Conservation (phyloP, 2,888 invertebrate species). For the Limenitis camilla region DNA sequence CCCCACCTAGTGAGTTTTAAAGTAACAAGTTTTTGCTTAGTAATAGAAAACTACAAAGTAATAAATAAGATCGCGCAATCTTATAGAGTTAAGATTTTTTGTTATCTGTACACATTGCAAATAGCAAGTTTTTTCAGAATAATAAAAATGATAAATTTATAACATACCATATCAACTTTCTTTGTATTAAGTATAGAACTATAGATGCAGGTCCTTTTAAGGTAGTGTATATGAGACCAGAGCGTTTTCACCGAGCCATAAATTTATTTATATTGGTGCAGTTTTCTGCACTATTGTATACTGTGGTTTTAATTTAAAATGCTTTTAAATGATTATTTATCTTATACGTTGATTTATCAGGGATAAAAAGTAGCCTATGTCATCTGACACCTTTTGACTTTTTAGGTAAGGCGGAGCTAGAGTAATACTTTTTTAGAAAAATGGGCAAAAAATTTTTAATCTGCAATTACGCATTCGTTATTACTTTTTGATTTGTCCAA, state of each 20-base stretch:
- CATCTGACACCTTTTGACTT: not conserved
- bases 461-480: too few species aligned
- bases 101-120: not conserved
- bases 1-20: too few species aligned
- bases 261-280: constrained; percentile 19
- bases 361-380: not conserved
- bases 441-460: too few species aligned
- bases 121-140: constrained; percentile 4
- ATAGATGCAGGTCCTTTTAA: constrained; percentile 17
- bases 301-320: not conserved
- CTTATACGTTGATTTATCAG: not conserved
- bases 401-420: too few species aligned
- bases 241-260: constrained; percentile 22
- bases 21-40: not conserved
- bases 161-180: constrained; percentile 23
- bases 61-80: constrained; percentile 2
- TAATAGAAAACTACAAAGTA: not conserved
- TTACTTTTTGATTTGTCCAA: too few species aligned
- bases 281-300: constrained; percentile 18
- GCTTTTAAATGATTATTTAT: not conserved
- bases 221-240: constrained; percentile 21
- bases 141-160: constrained; percentile 19
- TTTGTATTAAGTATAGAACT: constrained; percentile 20
- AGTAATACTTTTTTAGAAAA: too few species aligned
- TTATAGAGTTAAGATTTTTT: not conserved